Percentiles rank a stretch among this genome's conserved stretches.
These are phyloP conservation scores for Chaetops frenatus DNA, from an alignment of 2,113 vertebrate genomes.

Conservation along the genomic window DNA sequence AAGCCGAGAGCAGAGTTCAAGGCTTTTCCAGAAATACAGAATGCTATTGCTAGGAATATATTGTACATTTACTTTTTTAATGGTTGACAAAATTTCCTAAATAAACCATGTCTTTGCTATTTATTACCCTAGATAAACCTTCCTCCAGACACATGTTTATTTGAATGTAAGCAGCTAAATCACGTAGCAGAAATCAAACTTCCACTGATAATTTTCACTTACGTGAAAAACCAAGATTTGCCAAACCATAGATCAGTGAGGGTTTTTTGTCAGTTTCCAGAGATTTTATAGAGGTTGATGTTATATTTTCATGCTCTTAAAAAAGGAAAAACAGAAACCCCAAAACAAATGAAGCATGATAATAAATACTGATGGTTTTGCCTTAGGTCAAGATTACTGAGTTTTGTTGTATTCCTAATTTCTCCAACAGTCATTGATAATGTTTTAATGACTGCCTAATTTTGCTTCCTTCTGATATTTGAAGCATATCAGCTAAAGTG, in stretches of 20 bases:
- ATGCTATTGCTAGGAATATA: background rate
- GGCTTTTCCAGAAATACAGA: background rate
- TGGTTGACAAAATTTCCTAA: background rate
- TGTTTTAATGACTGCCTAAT: slow-evolving; percentile 37
- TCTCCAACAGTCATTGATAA: slow-evolving; percentile 26
- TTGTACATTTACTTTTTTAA: background rate
- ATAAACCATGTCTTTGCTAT: background rate
- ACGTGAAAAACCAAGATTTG: slow-evolving; percentile 12
- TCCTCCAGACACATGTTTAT: background rate
- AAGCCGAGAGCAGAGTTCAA: background rate
- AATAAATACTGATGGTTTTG: background rate
- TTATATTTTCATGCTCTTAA: background rate
- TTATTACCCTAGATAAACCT: background rate
- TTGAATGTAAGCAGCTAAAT: background rate
- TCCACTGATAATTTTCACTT: slow-evolving; percentile 27
- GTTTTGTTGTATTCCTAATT: background rate
- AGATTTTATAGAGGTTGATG: background rate
- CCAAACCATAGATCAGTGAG: background rate
- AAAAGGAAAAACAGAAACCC: background rate
- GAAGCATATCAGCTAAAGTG: background rate
- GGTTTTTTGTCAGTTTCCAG: background rate
- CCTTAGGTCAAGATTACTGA: background rate
- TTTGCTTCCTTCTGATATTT: background rate
- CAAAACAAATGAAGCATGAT: background rate
- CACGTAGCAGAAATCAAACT: background rate